These are phyloP conservation scores for Drosophila hydei DNA, from an alignment of 1,140 invertebrate species.

Conservation along the genomic window DNA sequence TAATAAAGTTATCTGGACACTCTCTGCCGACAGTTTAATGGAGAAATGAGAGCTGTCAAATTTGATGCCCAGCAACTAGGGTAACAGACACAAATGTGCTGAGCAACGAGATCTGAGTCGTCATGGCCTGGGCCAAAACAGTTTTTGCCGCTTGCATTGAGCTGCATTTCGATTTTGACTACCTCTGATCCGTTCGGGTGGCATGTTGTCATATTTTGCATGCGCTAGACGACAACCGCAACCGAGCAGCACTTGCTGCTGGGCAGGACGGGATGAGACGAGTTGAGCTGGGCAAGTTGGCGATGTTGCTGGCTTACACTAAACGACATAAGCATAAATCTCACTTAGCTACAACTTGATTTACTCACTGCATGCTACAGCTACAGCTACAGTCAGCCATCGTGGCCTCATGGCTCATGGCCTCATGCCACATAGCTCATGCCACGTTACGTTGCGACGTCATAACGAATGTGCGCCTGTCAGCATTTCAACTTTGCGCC, in stretches of 20 bases:
- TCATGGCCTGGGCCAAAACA: constrained; percentile 18
- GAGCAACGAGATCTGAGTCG: no score
- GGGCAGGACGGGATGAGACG: constrained; percentile 6
- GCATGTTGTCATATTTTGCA: constrained; percentile 70
- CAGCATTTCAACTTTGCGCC: constrained; percentile 82
- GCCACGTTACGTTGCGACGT: constrained; percentile 51
- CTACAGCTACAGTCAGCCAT: no score
- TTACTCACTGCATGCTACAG: constrained; percentile 63
- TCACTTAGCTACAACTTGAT: constrained; percentile 82
- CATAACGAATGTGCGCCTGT: constrained; percentile 81
- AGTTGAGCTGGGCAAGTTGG: constrained; percentile 19
- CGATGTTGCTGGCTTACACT: constrained; percentile 74
- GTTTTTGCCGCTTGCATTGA: constrained; percentile 23
- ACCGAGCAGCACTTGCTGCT: not conserved
- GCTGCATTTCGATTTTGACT: constrained; percentile 31
- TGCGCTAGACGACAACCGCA: constrained; percentile 36
- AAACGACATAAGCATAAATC: constrained; percentile 81
- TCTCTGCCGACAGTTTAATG: constrained; percentile 18
- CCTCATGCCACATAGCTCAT: constrained; percentile 42
- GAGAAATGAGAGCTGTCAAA: constrained; percentile 21
- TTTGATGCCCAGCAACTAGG: constrained; percentile 13
- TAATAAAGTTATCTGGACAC: constrained; percentile 14
- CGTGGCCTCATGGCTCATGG: constrained; percentile 16
- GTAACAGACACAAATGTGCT: constrained; percentile 4
- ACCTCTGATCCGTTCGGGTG: constrained; percentile 55